These are phyloP conservation scores for Scaptomyza polygonia DNA, from an alignment of 2,888 invertebrate species.

Conservation along the genomic window DNA sequence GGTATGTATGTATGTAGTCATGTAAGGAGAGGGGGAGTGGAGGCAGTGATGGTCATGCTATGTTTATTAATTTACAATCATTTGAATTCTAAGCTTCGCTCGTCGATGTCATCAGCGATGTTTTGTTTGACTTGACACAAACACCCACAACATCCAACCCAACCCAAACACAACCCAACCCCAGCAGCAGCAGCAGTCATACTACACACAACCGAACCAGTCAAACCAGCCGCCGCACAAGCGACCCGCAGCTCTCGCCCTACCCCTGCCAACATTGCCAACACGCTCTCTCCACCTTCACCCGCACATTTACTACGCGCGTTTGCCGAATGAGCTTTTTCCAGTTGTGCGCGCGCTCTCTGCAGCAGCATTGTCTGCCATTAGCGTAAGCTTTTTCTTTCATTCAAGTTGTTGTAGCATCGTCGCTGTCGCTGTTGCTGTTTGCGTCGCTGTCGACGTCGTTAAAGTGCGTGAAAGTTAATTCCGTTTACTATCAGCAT, in stretches of 20 bases:
- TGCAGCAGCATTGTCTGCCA: conserved; percentile 58
- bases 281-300: conserved; percentile 19
- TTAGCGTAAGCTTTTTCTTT: conserved; percentile 77
- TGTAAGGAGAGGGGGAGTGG: too few relatives aligned
- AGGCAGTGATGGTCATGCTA: conserved; percentile 11
- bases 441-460: conserved; percentile 31
- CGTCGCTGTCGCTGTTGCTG: conserved; percentile 21
- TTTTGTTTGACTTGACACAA: conserved; percentile 45
- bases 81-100: conserved; percentile 22
- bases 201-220: conserved; percentile 29
- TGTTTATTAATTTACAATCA: conserved; percentile 44
- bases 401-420: conserved; percentile 71
- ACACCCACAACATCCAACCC: conserved; percentile 4
- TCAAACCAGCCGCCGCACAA: conserved; percentile 52
- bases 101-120: conserved; percentile 51
- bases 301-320: conserved; percentile 74
- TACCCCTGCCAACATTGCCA: background rate
- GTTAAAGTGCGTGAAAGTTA: conserved; percentile 76
- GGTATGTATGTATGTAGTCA: conserved; percentile 41
- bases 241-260: conserved; percentile 17
- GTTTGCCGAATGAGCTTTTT: conserved; percentile 71
- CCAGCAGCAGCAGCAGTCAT: background rate
- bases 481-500: conserved; percentile 80
- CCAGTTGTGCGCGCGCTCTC: conserved; percentile 63
- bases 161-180: conserved; percentile 6